Percentiles rank a stretch among this genome's conserved stretches.
phyloP scores from a whole-genome alignment of 2,888 invertebrate genomes.

The Scotopteryx bipunctaria region DNA sequence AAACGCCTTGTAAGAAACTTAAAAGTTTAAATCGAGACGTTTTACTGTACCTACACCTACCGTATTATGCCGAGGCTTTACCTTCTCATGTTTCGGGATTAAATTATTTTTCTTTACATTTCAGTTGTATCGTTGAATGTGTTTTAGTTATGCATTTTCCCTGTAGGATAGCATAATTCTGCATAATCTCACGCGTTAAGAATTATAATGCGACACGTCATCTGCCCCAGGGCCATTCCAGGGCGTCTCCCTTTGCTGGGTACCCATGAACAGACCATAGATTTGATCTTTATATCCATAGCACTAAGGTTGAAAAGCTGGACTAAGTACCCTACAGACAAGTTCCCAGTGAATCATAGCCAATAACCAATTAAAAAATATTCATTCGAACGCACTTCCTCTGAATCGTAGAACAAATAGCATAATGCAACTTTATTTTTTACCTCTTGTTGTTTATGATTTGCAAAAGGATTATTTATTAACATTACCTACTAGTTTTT shows the following conservation, averaged over 20 bases:
- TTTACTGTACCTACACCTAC: neutral
- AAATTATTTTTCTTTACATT: too few relatives aligned
- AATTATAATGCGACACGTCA: constrained; percentile 35
- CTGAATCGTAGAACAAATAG: constrained; percentile 15
- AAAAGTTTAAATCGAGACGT: neutral
- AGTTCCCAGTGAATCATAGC: constrained; percentile 37
- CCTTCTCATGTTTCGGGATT: too few relatives aligned
- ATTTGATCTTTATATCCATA: constrained; percentile 25
- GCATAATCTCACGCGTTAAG: constrained; percentile 32
- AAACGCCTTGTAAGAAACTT: constrained; percentile 9
- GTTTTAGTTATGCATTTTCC: too few relatives aligned
- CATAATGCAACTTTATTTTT: constrained; percentile 3
- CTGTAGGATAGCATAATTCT: too few relatives aligned
- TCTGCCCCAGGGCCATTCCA: constrained; percentile 30
- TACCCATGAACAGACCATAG: constrained; percentile 21
- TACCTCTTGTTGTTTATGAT: constrained; percentile 6
- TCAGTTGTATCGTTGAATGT: too few relatives aligned
- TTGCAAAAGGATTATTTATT: too few relatives aligned
- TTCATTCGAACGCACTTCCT: constrained; percentile 30
- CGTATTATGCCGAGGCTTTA: too few relatives aligned
- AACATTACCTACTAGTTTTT: too few relatives aligned
- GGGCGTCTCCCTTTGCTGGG: constrained; percentile 30
- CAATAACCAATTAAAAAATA: constrained; percentile 39
- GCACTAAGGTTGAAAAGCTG: constrained; percentile 18
- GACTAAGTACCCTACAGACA: constrained; percentile 9